Evolutionary conservation across 2,888 invertebrate species (phyloP), one percentile per base, ranked within the genome.

Genomic region (Ptilodon capucinus): DNA sequence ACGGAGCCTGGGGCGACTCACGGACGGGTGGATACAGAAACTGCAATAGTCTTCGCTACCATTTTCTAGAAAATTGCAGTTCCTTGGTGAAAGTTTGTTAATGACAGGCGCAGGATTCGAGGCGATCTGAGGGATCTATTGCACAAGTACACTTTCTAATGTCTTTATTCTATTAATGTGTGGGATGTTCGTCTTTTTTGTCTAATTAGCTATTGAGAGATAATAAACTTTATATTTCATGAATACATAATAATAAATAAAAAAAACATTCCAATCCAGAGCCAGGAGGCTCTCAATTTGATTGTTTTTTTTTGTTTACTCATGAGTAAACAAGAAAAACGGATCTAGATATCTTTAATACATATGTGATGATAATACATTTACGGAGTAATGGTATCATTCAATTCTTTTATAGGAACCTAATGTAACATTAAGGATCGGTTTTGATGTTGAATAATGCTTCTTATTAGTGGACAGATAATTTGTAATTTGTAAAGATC

Each of bases 51-150:
- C 80, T 81, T 86, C 82, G 71, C 88, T 88, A 89, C 87, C 81
- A 87, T 91, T 87, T 90, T 86, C 88, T 90, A 91, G 84, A 87
- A 89, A 90, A 89, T 90, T 86, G 78, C 86, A 74, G 88, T 89
- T 90, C 89, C 88, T 85, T 69, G 71, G 90, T 84, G 90, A 91
- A 91, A 91, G 90, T 84, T 58, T 57, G 60, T 68, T 86, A 86
- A 88, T 88, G 76, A 84, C 68, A 81, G 85, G 80, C 78, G 79
- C 77, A 83, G 82, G 80, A 83, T 76, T 80, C 77, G 67, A 73
- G 73, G 70, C 68, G 69, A 68, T 72, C 71, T 78, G 79, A 84
- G 81, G 82, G 79, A 76, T 72, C 81, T 79, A 84, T 80, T 80
- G 78, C 81, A 79, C 80, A 77, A 76, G 71, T 52, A 57, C 52